phyloP scores from a whole-genome alignment of 2,797 vertebrate species.

The Botia almorhae region DNA sequence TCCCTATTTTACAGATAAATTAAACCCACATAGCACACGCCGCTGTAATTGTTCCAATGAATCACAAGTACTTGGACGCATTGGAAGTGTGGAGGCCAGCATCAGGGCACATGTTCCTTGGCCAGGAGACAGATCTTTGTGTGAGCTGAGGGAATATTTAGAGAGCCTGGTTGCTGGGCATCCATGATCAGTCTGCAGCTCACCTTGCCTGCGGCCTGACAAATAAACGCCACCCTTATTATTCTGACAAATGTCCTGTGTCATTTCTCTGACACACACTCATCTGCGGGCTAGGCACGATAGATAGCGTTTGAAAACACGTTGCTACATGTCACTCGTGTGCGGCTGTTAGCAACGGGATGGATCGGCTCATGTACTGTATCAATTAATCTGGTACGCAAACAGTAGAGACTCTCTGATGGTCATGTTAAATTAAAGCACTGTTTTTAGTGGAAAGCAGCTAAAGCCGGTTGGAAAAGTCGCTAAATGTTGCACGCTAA shows the following conservation, averaged over 20 bases:
- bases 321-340: conserved; percentile 50
- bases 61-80: conserved; percentile 3
- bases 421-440: background rate
- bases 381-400: conserved; percentile 16
- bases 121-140: conserved; percentile 36
- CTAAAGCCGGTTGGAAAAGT: too few species aligned
- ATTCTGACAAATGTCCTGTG: conserved; percentile 65
- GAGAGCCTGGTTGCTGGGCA: conserved; percentile 42
- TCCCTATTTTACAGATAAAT: conserved; percentile 15
- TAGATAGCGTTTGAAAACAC: conserved; percentile 58
- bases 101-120: conserved; percentile 16
- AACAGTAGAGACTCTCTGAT: conserved; percentile 1
- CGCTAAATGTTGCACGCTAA: too few species aligned
- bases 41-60: conserved; percentile 39
- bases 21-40: background rate
- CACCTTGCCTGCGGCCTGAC: conserved; percentile 63
- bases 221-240: conserved; percentile 60
- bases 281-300: conserved; percentile 43
- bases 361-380: conserved; percentile 38
- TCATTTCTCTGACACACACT: conserved; percentile 53
- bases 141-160: conserved; percentile 51
- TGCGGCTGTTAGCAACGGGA: conserved; percentile 45
- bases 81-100: conserved; percentile 21
- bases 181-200: conserved; percentile 55
- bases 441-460: too few species aligned